A percentile compares a stretch with the other conserved stretches of the same genome.
phyloP scores from a whole-genome alignment of 2,113 vertebrate species.

The Upupa epops region DNA sequence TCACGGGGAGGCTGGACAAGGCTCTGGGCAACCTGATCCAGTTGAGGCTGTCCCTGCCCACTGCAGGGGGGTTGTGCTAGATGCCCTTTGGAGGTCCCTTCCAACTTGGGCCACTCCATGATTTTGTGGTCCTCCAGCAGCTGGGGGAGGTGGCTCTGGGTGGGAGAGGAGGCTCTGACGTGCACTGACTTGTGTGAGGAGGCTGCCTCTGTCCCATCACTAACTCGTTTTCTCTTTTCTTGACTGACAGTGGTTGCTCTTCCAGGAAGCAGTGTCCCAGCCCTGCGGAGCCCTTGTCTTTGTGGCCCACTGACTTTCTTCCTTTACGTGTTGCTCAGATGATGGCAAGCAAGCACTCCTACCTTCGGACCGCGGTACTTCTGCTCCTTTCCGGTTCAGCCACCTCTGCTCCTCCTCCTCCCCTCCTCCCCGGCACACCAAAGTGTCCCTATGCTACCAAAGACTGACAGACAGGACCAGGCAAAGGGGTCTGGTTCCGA shows the following conservation, averaged over 20 bases:
- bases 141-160: background rate
- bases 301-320: slow-evolving; percentile 72
- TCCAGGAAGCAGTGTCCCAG: slow-evolving; percentile 62
- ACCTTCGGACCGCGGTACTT: slow-evolving; percentile 57
- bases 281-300: slow-evolving; percentile 34
- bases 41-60: too few species aligned
- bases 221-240: slow-evolving; percentile 46
- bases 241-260: slow-evolving; percentile 73
- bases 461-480: slow-evolving; percentile 77
- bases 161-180: background rate
- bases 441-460: slow-evolving; percentile 85
- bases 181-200: background rate
- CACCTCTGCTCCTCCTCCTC: slow-evolving; percentile 70
- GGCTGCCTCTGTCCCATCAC: background rate
- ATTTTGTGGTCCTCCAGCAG: background rate
- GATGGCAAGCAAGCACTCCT: slow-evolving; percentile 71
- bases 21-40: too few species aligned
- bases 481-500: slow-evolving; percentile 71
- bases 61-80: too few species aligned
- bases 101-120: too few species aligned
- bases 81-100: too few species aligned
- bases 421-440: slow-evolving; percentile 80
- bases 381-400: slow-evolving; percentile 64
- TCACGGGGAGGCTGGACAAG: too few species aligned
- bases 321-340: slow-evolving; percentile 79